These are phyloP conservation scores for Smittia aterrima DNA, from an alignment of 2,888 invertebrate genomes.

Conservation along the genomic window DNA sequence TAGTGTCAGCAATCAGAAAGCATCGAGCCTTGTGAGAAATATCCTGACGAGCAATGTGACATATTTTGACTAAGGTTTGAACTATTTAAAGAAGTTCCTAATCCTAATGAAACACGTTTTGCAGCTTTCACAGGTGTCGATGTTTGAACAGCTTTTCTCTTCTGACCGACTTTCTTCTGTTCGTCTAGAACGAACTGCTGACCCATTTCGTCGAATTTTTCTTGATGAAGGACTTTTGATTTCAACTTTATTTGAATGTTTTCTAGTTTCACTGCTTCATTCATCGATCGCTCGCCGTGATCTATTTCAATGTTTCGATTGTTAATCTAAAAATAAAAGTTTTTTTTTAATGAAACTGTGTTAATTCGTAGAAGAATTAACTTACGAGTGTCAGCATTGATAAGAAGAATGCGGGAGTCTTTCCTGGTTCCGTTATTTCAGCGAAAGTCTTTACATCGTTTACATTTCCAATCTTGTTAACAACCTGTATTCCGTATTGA, in stretches of 20 bases:
- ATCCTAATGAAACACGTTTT: neutral
- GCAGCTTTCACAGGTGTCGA: conserved; percentile 7
- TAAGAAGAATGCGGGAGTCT: conserved; percentile 24
- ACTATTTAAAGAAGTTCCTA: neutral
- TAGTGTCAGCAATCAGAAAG: neutral
- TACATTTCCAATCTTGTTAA: conserved; percentile 23
- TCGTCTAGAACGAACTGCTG: conserved; percentile 11
- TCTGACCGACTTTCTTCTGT: neutral
- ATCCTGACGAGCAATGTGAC: conserved; percentile 16
- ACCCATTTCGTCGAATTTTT: conserved; percentile 28
- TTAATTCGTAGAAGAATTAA: neutral
- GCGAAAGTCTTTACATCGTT: conserved; percentile 16
- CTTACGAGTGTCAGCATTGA: conserved; percentile 17
- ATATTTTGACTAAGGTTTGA: neutral
- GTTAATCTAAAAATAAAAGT: neutral
- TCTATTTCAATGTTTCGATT: conserved; percentile 21
- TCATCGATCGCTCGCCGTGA: neutral
- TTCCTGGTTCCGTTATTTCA: conserved; percentile 5
- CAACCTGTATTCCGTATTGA: neutral
- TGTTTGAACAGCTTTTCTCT: conserved; percentile 25
- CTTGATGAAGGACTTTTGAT: conserved; percentile 10
- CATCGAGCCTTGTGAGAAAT: conserved; percentile 18
- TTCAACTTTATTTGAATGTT: conserved; percentile 20
- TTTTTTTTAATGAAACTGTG: neutral
- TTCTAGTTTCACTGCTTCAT: neutral